These are phyloP conservation scores for Leptocoma aspasia DNA, from an alignment of 2,113 vertebrate genomes.

Conservation along the genomic window DNA sequence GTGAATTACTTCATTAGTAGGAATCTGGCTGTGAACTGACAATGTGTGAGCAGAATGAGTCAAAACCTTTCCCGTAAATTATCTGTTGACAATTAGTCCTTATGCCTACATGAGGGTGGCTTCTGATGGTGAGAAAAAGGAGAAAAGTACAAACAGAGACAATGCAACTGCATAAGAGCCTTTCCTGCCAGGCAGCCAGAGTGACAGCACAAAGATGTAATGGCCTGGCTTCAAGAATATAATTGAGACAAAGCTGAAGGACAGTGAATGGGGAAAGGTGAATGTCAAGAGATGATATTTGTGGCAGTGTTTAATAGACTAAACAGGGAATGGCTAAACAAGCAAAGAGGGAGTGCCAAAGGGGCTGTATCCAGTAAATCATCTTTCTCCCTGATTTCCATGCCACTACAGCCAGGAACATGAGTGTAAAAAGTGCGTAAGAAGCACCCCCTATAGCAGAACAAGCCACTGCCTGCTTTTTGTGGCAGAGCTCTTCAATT, in stretches of 20 bases:
- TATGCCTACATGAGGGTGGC: rapidly evolving
- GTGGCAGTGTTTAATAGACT: not conserved
- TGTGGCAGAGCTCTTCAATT: not conserved
- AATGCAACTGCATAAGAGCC: not conserved
- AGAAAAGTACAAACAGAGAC: not conserved
- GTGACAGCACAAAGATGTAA: not conserved
- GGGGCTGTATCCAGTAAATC: not conserved
- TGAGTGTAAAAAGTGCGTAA: not conserved
- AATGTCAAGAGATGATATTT: not conserved
- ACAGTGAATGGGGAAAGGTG: not conserved
- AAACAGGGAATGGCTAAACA: not conserved
- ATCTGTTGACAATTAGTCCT: not conserved
- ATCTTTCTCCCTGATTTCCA: not conserved
- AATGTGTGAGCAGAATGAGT: not conserved
- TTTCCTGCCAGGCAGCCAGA: not conserved
- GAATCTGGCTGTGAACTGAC: not conserved
- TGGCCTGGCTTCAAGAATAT: not conserved
- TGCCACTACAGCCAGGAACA: not conserved
- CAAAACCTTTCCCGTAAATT: not conserved
- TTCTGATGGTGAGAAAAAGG: not conserved
- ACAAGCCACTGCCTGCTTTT: not conserved
- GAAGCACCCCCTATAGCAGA: not conserved
- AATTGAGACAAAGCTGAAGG: not conserved
- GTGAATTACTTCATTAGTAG: not conserved
- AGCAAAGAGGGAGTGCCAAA: not conserved